These are phyloP conservation scores for Pararge aegeria DNA, from an alignment of 1,140 invertebrate species.

Conservation along the genomic window DNA sequence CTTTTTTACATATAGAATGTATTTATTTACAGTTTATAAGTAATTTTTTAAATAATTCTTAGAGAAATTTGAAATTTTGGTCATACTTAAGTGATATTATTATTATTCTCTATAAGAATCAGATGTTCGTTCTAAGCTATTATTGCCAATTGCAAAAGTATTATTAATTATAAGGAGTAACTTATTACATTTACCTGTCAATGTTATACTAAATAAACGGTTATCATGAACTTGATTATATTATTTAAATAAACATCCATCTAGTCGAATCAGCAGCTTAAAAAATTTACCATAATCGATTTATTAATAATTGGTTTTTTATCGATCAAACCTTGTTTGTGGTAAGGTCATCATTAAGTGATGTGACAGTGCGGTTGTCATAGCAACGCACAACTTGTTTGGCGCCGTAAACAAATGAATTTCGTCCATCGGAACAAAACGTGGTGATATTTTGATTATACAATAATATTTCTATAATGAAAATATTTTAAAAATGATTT, in stretches of 20 bases:
- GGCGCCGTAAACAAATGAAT: slow-evolving; percentile 72
- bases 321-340: slow-evolving; percentile 50
- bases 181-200: slow-evolving; percentile 3
- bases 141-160: slow-evolving; percentile 13
- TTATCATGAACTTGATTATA: neutral
- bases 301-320: slow-evolving; percentile 10
- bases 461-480: neutral
- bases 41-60: too few relatives aligned
- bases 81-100: too few relatives aligned
- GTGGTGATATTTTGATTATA: slow-evolving; percentile 28
- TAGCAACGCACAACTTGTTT: slow-evolving; percentile 59
- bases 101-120: too few relatives aligned
- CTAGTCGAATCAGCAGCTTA: neutral
- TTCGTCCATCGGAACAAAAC: slow-evolving; percentile 45
- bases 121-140: neutral
- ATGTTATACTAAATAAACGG: slow-evolving; percentile 22
- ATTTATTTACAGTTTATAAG: too few relatives aligned
- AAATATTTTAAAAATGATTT: slow-evolving; percentile 12
- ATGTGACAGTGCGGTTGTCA: slow-evolving; percentile 54
- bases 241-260: neutral
- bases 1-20: too few relatives aligned
- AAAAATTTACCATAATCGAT: slow-evolving; percentile 27
- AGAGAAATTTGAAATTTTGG: too few relatives aligned
- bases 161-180: slow-evolving; percentile 1
- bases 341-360: slow-evolving; percentile 33